phyloP scores from a whole-genome alignment of 2,888 invertebrate species.

The Tupiocoris notatus region DNA sequence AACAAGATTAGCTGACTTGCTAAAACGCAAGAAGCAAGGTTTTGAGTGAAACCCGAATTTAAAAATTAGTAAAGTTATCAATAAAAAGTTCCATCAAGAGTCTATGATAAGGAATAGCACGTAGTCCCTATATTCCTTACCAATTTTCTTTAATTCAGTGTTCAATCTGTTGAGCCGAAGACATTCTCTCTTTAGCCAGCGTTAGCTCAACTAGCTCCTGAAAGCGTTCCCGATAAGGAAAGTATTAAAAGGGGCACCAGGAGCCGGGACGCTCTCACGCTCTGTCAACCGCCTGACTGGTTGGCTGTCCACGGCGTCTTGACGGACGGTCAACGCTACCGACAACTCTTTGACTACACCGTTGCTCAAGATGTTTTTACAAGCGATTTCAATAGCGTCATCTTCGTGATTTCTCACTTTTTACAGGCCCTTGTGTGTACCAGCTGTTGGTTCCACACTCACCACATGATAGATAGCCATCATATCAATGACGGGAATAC shows the following conservation, averaged over 20 bases:
- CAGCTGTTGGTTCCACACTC: too few relatives aligned
- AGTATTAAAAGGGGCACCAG: conserved; percentile 22
- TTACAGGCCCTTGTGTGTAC: too few relatives aligned
- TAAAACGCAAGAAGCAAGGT: too few relatives aligned
- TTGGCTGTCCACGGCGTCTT: conserved; percentile 8
- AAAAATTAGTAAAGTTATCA: too few relatives aligned
- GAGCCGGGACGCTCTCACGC: conserved; percentile 23
- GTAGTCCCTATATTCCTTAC: too few relatives aligned
- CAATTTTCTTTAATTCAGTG: too few relatives aligned
- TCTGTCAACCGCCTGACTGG: conserved; percentile 16
- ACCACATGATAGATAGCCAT: too few relatives aligned
- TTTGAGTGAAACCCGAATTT: too few relatives aligned
- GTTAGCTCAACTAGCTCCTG: not conserved
- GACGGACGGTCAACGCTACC: not conserved
- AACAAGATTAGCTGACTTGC: too few relatives aligned
- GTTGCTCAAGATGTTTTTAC: not conserved
- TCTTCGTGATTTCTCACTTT: not conserved
- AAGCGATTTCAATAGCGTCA: not conserved
- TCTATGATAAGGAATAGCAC: too few relatives aligned
- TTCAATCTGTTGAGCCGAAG: not conserved
- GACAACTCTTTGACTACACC: not conserved
- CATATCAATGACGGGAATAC: too few relatives aligned
- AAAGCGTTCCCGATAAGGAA: conserved; percentile 27
- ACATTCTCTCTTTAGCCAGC: not conserved
- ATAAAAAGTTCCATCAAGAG: too few relatives aligned